Base-by-base conservation (phyloP, 2,888 invertebrate species). In the Lithosia quadra region DNA sequence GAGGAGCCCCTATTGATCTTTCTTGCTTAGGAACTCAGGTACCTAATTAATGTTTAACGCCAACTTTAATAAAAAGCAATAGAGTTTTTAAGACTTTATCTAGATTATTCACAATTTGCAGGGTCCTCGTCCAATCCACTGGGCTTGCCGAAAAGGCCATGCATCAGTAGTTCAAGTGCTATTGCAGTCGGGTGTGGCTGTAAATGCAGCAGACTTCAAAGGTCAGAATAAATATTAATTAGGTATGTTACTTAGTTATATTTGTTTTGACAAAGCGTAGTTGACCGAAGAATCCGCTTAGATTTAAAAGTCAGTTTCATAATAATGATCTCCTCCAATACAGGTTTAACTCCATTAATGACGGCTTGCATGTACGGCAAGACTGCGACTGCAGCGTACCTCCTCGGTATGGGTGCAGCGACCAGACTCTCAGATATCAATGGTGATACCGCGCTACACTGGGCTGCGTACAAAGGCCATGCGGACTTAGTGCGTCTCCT, bases 381-480 rank as follows among this genome's bases (percentile, higher is more conserved):
- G 84, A 97, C 98, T 2, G 98, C 98, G 13, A 97, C 98, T 0
- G 98, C 98, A 0, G 98, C 98, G 0, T 99, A 98, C 89, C 94
- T 99, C 0, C 95, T 99, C 64, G 98, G 98, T 36, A 98, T 98
- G 96, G 98, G 98, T 4, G 98, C 98, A 0, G 95, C 97, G 0
- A 97, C 98, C 76, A 97, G 98, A 84, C 95, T 98, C 61, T 97
- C 98, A 1, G 99, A 99, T 84, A 98, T 98, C 79, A 99, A 99
- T 86, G 99, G 99, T 0, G 99, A 99, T 85, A 98, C 98, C 0
- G 98, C 99, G 0, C 92, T 99, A 39, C 99, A 99, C 86, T 99
- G 99, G 99, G 98, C 98, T 0, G 98, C 98, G 0, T 99, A 99
- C 89, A 99, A 99, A 90, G 99, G 98, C 0, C 98, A 98, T 82